Conservation (phyloP, 53 echinoderm and acorn worm species). For the Apostichopus leukothele region DNA sequence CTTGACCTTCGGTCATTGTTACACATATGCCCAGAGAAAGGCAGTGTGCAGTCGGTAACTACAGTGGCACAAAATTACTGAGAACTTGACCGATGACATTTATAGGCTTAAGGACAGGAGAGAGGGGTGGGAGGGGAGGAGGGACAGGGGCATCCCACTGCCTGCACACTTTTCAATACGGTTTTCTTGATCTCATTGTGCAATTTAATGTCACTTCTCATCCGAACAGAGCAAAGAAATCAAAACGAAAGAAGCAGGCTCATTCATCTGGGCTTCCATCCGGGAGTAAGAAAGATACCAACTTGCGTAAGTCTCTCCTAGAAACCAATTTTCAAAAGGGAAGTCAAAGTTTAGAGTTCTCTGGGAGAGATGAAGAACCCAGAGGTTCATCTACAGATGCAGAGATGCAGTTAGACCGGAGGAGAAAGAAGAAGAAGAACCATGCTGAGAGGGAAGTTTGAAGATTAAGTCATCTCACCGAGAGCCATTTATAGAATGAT, state of each 20-base stretch:
- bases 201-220: background rate
- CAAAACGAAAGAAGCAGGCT: background rate
- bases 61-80: background rate
- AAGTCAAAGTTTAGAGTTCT: constrained; percentile 4
- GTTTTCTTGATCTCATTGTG: background rate
- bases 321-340: constrained; percentile 18
- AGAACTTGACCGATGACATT: background rate
- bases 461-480: too few species aligned
- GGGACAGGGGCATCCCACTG: background rate
- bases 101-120: background rate
- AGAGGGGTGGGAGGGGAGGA: background rate
- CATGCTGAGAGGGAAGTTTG: too few species aligned
- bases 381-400: background rate
- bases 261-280: background rate
- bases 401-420: constrained; percentile 7
- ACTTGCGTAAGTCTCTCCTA: constrained; percentile 10
- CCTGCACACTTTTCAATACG: background rate
- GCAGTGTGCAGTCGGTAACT: background rate
- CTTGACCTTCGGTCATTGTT: too few species aligned
- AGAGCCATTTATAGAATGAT: too few species aligned
- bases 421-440: background rate
- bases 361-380: background rate
- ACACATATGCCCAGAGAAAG: too few species aligned
- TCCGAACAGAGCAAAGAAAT: background rate
- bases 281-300: background rate